Conservation (phyloP, 2,888 invertebrate genomes). For the Eristalinus sepulchralis region DNA sequence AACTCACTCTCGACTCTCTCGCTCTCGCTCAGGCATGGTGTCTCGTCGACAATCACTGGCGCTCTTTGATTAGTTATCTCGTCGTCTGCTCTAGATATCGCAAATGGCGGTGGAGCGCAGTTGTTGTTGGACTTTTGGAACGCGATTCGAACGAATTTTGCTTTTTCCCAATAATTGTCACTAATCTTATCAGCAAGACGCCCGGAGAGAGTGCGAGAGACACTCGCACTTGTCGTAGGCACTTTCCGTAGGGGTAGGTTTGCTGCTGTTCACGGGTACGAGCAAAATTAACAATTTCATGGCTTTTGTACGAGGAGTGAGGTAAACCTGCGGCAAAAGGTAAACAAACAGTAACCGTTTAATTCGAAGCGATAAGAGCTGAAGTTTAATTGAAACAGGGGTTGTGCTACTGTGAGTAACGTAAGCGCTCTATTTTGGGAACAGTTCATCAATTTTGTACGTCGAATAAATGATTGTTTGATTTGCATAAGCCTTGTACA, state of each 20-base stretch:
- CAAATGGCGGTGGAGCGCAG: neutral
- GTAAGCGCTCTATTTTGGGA: neutral
- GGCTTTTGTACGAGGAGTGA: slow-evolving; percentile 22
- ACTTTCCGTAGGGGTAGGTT: slow-evolving; percentile 21
- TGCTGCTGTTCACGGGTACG: neutral
- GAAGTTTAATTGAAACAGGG: neutral
- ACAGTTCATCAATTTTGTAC: neutral
- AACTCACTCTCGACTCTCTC: neutral
- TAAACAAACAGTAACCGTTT: slow-evolving; percentile 28
- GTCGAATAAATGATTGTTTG: too few species aligned
- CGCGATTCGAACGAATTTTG: neutral
- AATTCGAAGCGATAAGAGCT: neutral
- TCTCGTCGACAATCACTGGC: slow-evolving; percentile 41
- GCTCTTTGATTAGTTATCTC: slow-evolving; percentile 56
- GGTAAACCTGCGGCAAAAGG: slow-evolving; percentile 33
- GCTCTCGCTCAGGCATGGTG: neutral
- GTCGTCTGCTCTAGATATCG: slow-evolving; percentile 46
- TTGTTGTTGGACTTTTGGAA: slow-evolving; percentile 23
- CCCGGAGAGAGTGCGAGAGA: neutral
- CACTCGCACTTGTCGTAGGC: neutral
- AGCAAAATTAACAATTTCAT: neutral
- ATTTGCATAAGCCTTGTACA: too few species aligned
- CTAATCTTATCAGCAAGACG: slow-evolving; percentile 18
- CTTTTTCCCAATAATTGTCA: neutral
- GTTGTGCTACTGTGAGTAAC: neutral